Evolutionary conservation across 1,140 invertebrate genomes (phyloP).

Genomic region (Drusus annulatus): DNA sequence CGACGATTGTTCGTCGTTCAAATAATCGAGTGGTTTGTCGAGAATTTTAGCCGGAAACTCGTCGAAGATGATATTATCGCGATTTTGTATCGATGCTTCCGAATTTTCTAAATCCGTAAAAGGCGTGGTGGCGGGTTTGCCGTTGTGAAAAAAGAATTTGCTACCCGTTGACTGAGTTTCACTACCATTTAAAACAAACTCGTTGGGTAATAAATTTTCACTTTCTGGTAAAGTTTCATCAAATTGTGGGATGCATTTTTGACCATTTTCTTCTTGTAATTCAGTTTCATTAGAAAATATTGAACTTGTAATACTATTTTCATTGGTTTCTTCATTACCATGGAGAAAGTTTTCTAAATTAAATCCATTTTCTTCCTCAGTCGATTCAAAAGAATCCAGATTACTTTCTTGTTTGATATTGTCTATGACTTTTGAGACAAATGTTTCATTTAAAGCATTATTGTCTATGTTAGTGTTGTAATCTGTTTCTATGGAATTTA

Average conservation of each 20-base stretch:
- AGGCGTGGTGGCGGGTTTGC: background rate
- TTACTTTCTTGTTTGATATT: slow-evolving; percentile 15
- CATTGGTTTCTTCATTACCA: slow-evolving; percentile 11
- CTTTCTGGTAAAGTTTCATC: background rate
- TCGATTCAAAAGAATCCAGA: background rate
- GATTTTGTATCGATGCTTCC: background rate
- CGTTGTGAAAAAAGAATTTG: slow-evolving; percentile 19
- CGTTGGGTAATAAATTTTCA: background rate
- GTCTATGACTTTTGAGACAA: background rate
- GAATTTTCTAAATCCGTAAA: background rate
- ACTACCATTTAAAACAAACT: background rate
- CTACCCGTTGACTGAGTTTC: background rate
- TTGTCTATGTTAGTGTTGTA: too few relatives aligned
- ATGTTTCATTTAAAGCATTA: background rate
- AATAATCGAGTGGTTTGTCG: background rate
- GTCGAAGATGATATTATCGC: too few relatives aligned
- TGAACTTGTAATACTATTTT: background rate
- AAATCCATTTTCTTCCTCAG: background rate
- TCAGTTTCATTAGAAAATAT: slow-evolving; percentile 10
- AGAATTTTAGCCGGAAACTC: too few relatives aligned
- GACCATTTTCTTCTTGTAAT: background rate
- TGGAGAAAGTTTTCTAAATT: slow-evolving; percentile 12
- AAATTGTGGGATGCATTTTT: background rate
- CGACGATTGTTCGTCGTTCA: background rate
- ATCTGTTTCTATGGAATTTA: too few relatives aligned